These are phyloP conservation scores for Pachyramphus minor DNA, from an alignment of 2,113 vertebrate species.

Conservation along the genomic window DNA sequence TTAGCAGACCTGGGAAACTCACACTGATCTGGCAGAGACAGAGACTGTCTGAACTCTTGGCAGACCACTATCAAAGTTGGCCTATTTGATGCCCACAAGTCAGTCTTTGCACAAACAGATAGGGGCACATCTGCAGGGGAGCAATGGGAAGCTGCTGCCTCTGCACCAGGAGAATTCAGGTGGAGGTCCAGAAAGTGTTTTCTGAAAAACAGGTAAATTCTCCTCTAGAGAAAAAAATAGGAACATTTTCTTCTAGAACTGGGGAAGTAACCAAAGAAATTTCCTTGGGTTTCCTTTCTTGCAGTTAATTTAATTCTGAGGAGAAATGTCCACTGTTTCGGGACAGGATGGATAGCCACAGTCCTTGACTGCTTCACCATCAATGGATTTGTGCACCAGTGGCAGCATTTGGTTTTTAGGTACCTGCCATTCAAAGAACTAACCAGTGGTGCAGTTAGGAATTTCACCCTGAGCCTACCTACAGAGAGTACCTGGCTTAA, in stretches of 20 bases:
- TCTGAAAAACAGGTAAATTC: not conserved
- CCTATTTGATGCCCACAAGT: not conserved
- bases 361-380: not conserved
- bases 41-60: not conserved
- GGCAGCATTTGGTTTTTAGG: not conserved
- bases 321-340: not conserved
- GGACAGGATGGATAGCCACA: fast-evolving
- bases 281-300: not conserved
- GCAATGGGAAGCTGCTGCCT: not conserved
- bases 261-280: not conserved
- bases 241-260: not conserved
- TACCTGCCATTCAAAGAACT: not conserved
- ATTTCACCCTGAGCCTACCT: not conserved
- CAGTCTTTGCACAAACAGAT: not conserved
- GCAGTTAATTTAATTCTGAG: not conserved
- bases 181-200: fast-evolving
- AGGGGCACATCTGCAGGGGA: not conserved
- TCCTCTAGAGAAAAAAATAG: not conserved
- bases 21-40: not conserved
- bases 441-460: fast-evolving
- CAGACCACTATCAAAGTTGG: not conserved
- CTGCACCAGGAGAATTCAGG: not conserved
- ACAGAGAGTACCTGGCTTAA: not conserved
- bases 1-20: not conserved
- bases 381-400: not conserved